Base-by-base conservation (phyloP, 2,797 vertebrate species). In the Apodemus agrarius region DNA sequence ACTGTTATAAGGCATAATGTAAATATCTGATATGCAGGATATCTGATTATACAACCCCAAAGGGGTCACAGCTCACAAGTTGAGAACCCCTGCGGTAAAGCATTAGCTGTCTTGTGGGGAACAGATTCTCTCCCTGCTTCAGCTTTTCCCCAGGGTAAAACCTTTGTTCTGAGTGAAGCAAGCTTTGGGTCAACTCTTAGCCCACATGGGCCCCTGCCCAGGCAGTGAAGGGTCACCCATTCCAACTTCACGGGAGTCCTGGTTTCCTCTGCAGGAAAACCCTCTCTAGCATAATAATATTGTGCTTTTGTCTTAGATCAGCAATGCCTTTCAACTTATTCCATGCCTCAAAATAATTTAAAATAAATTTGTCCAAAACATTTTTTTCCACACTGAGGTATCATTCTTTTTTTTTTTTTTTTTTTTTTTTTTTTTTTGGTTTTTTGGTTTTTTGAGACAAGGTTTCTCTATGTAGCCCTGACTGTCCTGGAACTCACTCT, bases 331-430 rank as follows among this genome's bases (percentile, higher is more conserved):
- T 96, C 31, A 79, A 6, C 80, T 75, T 89, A 52, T 16, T 79
- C 80, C 88, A 43, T 40, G 54, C n/a, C 46, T 89, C 59, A 92
- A 72, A 81, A 88, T 86, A 49, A 90, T 82, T 89, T 92, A 69
- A 94, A 89, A 46, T 80, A 85, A 19, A 52, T 63, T 93, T 90
- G 31, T 93, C 89, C 31, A 85, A 26, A 93, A 61, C 57, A 67
- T 12, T 65, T 83, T 46, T 63, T 83, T 49, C 6, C 24, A 46
- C 40, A 84, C 29, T 83, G 57, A 9, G 29, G 13, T 76, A 21
- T 91, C 65, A 59, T 26, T 82, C 19, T 83, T n/a, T n/a, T n/a
- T n/a, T n/a, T n/a, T n/a, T n/a, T n/a, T n/a, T n/a, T n/a, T n/a
- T n/a, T n/a, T n/a, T n/a, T n/a, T n/a, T n/a, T n/a, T n/a, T n/a